Evolutionary conservation across 2,888 invertebrate species (phyloP).

Genomic region (Bembecia ichneumoniformis): DNA sequence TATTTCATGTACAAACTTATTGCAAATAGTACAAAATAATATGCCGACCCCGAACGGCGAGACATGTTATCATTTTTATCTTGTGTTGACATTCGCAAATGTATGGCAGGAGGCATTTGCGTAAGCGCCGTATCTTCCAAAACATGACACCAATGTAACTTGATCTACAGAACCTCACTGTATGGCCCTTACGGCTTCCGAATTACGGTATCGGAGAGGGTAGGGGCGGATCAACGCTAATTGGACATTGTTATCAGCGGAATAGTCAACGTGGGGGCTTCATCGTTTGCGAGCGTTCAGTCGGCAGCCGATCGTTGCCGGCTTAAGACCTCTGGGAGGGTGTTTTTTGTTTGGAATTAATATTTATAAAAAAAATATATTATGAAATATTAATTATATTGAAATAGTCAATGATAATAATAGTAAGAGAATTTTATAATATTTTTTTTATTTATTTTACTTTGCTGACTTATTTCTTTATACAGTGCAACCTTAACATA

Average conservation of each 20-base stretch:
- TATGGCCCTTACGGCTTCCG: neutral
- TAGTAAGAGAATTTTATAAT: no score
- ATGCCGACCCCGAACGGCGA: constrained; percentile 42
- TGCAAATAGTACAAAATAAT: constrained; percentile 26
- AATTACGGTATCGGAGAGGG: constrained; percentile 1
- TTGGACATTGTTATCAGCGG: constrained; percentile 38
- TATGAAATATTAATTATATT: no score
- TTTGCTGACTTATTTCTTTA: no score
- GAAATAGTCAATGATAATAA: no score
- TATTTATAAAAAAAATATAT: neutral
- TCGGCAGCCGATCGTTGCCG: constrained; percentile 63
- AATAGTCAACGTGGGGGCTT: constrained; percentile 52
- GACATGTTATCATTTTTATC: constrained; percentile 56
- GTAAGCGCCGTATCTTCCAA: constrained; percentile 44
- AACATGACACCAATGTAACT: constrained; percentile 22
- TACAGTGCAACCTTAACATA: no score
- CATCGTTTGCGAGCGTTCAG: constrained; percentile 28
- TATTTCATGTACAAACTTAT: no score
- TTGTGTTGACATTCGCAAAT: constrained; percentile 55
- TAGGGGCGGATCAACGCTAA: constrained; percentile 19
- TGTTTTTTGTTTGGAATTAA: no score
- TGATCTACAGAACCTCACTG: constrained; percentile 14
- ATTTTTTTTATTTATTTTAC: no score
- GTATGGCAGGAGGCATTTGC: constrained; percentile 54
- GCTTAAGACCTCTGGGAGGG: constrained; percentile 29